A percentile compares a stretch with the other conserved stretches of the same genome.
Evolutionary conservation across 2,888 invertebrate genomes (phyloP).

Genomic region (Neoaliturus tenellus): DNA sequence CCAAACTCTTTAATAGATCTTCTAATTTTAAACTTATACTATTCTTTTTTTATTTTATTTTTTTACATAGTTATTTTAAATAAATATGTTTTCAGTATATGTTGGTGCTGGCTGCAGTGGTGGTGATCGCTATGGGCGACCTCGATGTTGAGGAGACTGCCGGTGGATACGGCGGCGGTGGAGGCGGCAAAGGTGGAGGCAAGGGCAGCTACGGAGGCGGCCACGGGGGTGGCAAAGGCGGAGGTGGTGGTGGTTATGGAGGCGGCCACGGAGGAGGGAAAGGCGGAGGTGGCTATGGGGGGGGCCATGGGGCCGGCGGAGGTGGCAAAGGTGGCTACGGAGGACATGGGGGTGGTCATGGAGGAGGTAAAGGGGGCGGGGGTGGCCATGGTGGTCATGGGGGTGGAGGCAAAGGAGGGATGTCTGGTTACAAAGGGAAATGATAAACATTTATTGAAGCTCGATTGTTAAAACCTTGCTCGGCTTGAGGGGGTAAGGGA

Average conservation of each 20-base stretch:
- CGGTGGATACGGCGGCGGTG: not conserved
- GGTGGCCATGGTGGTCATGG: not conserved
- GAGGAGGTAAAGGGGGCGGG: not conserved
- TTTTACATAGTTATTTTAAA: no score
- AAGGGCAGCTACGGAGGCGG: not conserved
- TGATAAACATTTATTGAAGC: not conserved
- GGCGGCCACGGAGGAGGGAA: not conserved
- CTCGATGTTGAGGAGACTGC: not conserved
- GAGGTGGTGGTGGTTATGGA: not conserved
- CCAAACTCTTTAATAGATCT: no score
- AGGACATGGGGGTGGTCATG: not conserved
- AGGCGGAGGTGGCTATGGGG: not conserved
- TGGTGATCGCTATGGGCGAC: not conserved
- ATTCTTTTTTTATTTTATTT: no score
- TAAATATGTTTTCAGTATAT: not conserved
- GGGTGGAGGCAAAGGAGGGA: conserved; percentile 20
- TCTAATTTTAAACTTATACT: no score
- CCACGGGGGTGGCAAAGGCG: not conserved
- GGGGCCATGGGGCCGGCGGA: not conserved
- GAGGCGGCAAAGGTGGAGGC: not conserved
- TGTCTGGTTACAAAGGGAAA: not conserved
- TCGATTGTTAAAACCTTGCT: no score
- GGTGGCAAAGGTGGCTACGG: not conserved
- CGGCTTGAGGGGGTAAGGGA: no score
- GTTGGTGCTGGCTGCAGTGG: not conserved